Percentiles rank a stretch among this genome's conserved stretches.
Conservation (phyloP, 2,113 vertebrate species). For the Cephalopterus ornatus region DNA sequence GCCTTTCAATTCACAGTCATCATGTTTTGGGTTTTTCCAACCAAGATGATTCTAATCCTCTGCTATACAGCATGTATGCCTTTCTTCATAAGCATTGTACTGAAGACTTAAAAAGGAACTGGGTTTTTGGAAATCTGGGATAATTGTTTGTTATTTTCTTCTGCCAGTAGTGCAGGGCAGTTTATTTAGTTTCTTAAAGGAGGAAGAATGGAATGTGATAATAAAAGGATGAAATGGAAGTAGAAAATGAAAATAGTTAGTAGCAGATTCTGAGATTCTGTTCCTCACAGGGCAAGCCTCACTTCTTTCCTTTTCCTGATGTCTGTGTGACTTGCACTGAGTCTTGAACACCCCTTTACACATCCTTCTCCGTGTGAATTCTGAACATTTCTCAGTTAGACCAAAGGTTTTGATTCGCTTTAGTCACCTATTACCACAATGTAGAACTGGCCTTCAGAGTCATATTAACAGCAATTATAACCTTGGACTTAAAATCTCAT, state of each 20-base stretch:
- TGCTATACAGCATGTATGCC: accelerated
- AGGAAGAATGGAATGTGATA: not conserved
- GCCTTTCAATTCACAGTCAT: not conserved
- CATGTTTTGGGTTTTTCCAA: not conserved
- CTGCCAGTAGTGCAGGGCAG: not conserved
- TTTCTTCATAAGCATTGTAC: not conserved
- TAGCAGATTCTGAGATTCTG: not conserved
- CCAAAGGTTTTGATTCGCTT: not conserved
- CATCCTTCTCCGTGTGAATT: not conserved
- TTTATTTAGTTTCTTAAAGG: not conserved
- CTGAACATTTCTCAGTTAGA: not conserved
- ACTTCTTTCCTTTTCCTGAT: not conserved
- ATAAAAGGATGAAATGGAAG: not conserved
- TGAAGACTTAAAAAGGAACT: not conserved
- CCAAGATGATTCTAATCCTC: not conserved
- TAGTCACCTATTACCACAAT: not conserved
- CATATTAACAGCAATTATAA: not conserved
- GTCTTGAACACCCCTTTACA: not conserved
- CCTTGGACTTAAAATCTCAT: not conserved
- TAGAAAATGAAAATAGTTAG: not conserved
- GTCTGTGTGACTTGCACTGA: not conserved
- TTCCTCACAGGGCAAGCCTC: not conserved
- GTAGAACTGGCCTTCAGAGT: not conserved
- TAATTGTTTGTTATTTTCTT: not conserved
- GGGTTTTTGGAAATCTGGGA: not conserved